A percentile compares a stretch with the other conserved stretches of the same genome.
These are phyloP conservation scores for Quadriops clusia DNA, from an alignment of 2,888 invertebrate genomes.

Conservation along the genomic window DNA sequence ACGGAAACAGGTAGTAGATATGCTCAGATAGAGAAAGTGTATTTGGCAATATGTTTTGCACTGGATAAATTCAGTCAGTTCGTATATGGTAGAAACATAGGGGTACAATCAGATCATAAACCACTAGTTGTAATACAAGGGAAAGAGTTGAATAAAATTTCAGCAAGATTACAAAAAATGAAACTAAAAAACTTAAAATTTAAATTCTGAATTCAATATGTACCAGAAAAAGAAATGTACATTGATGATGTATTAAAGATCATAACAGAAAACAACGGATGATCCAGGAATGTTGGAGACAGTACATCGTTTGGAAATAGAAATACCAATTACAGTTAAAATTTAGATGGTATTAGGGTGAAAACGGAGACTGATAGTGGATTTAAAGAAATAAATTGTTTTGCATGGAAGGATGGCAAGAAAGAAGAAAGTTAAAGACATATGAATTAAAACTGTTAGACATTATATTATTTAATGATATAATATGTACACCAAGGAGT, in stretches of 20 bases:
- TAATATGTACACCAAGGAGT: conserved; percentile 8
- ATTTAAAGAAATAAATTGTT: conserved; percentile 7
- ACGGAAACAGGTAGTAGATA: conserved; percentile 1
- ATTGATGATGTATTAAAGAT: conserved; percentile 15
- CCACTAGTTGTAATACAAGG: conserved; percentile 1
- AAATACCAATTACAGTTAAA: conserved; percentile 1
- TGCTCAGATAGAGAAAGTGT: conserved; percentile 3
- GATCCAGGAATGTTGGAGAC: conserved; percentile 6
- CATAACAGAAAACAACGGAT: conserved; percentile 3
- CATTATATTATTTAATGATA: conserved; percentile 9
- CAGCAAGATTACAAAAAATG: conserved; percentile 8
- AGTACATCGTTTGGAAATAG: conserved; percentile 7
- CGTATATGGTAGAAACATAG: conserved; percentile 4
- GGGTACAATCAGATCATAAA: conserved; percentile 3
- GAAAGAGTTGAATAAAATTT: conserved; percentile 5
- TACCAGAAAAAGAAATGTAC: conserved; percentile 16
- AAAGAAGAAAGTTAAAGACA: conserved; percentile 5
- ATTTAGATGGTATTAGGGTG: conserved; percentile 5
- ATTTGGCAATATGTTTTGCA: conserved; percentile 5
- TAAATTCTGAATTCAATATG: conserved; percentile 16
- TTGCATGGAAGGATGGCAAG: conserved; percentile 9
- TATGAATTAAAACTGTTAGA: conserved; percentile 7
- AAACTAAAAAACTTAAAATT: conserved; percentile 2
- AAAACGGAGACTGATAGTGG: conserved; percentile 6
- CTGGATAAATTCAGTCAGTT: too few relatives aligned